Evolutionary conservation across 2,888 invertebrate species (phyloP).

Genomic region (Pyrrhosoma nymphula): DNA sequence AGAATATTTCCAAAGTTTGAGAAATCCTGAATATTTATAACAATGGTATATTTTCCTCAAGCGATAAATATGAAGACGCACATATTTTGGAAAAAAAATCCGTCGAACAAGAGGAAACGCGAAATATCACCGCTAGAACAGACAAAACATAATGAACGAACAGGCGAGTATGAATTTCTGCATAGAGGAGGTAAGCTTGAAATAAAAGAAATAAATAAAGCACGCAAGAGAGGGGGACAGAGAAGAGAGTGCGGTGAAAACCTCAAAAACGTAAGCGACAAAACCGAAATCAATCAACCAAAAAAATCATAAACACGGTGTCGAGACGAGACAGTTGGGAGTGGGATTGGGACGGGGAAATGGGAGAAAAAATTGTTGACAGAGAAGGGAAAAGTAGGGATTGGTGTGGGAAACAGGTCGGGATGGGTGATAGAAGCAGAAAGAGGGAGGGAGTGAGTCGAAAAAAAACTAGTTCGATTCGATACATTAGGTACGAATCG

Average conservation of each 20-base stretch:
- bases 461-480: slow-evolving; percentile 2
- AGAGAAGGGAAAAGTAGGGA: background rate
- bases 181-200: background rate
- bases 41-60: no score
- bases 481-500: slow-evolving; percentile 45
- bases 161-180: background rate
- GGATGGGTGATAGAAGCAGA: background rate
- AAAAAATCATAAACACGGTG: slow-evolving; percentile 12
- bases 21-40: no score
- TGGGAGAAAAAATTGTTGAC: background rate
- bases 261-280: slow-evolving; percentile 11
- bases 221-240: no score
- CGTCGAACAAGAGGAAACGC: no score
- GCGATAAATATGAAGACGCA: no score
- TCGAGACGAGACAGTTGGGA: background rate
- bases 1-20: no score
- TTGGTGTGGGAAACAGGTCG: background rate
- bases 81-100: no score
- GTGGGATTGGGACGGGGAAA: background rate
- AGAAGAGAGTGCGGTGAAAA: background rate
- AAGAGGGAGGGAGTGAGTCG: background rate
- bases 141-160: background rate
- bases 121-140: background rate
- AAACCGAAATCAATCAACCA: background rate
- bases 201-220: background rate